Evolutionary conservation across 2,113 vertebrate species (phyloP), one percentile per base, ranked within the genome.

Genomic region (Lycaon pictus): DNA sequence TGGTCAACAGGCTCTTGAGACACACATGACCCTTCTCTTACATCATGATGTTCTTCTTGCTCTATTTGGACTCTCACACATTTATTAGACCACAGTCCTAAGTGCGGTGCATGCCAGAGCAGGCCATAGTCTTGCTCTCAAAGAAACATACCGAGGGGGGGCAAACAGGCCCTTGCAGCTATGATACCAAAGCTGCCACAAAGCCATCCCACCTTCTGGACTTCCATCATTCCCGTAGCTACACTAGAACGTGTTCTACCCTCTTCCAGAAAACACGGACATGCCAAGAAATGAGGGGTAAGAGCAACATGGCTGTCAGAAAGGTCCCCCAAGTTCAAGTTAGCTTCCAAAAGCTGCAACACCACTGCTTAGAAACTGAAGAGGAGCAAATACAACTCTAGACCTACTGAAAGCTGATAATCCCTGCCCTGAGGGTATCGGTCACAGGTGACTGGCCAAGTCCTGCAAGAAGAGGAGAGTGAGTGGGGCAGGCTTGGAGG

Each of bases 351-450:
- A 43, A 72, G 62, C 27, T 83, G 53, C 55, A 16, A 29, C 13
- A 29, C 79, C 58, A 55, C 35, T 76, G 37, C 53, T 79, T 35
- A 60, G 89, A 67, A 93, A 81, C 0, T 3, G 27, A 62, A 32
- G 13, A 79, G 25, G 5, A n/a, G 12, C 25, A 35, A 67, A 17
- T 27, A 62, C 37, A 37, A n/a, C 51, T 87, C 69, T n/a, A 22
- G 27, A 32, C 11, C 4, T 9, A 32, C 12, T 1, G 25, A 60
- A 5, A 9, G 0, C 0, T n/a, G 55, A 55, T 4, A 27, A 60
- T 51, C 13, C 5, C 29, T n/a, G 20, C 65, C 55, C 11, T 19
- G 5, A 43, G 7, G 35, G 79, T 11, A 4, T 32, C 0, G 11
- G 58, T 74, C 63, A 67, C 58, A 83, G 67, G 25, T 37, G 17